These are phyloP conservation scores for Chaetodon auriga DNA, from an alignment of 2,113 vertebrate genomes.

Conservation along the genomic window DNA sequence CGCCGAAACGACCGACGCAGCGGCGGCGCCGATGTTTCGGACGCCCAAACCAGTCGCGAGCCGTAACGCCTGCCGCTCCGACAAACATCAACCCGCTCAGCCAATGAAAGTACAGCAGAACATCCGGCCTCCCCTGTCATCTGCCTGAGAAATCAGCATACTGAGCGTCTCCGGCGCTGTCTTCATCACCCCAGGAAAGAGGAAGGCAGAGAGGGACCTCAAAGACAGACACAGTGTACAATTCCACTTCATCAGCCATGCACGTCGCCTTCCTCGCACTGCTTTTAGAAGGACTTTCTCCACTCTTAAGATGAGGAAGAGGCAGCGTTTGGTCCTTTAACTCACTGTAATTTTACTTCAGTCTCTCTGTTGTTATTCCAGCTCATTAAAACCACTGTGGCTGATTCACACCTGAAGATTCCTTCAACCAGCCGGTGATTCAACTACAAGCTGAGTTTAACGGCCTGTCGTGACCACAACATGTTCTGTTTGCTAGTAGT, in stretches of 20 bases:
- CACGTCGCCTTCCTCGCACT: background rate
- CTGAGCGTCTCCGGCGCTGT: slow-evolving; percentile 23
- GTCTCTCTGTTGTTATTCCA: background rate
- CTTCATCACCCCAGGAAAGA: slow-evolving; percentile 36
- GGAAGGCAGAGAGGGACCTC: slow-evolving; percentile 1
- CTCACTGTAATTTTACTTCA: too few relatives aligned
- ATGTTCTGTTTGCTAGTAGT: background rate
- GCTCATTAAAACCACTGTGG: slow-evolving; percentile 13
- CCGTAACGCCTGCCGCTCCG: slow-evolving; percentile 13
- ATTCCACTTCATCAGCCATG: slow-evolving; percentile 44
- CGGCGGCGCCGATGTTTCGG: background rate
- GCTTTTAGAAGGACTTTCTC: background rate
- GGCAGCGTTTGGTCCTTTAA: background rate
- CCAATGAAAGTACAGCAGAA: slow-evolving; percentile 48
- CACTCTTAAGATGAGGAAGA: background rate
- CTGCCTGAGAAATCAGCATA: slow-evolving; percentile 39
- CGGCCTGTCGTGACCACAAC: background rate
- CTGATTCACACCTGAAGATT: background rate
- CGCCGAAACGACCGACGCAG: background rate
- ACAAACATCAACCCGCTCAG: slow-evolving; percentile 58
- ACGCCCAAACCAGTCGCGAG: slow-evolving; percentile 17
- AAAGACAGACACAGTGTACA: slow-evolving; percentile 1
- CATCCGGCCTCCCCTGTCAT: slow-evolving; percentile 44
- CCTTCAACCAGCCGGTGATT: background rate
- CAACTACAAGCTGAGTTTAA: background rate